Base-by-base conservation (phyloP, 1,140 invertebrate genomes). In the Latrodectus geometricus region DNA sequence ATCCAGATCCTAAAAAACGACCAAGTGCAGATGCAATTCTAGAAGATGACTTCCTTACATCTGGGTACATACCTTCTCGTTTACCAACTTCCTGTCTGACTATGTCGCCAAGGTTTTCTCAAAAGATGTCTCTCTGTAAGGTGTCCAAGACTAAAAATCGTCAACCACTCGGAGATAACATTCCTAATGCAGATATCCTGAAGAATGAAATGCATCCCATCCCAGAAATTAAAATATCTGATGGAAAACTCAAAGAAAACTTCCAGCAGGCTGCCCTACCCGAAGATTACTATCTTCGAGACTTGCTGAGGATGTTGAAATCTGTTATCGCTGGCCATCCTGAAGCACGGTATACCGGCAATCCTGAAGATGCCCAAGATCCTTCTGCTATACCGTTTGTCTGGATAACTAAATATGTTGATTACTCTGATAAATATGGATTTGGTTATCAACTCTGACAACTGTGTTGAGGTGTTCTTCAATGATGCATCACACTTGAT, bases 321-420 rank as follows among this genome's bases (percentile, higher is more conserved):
- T 89, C 90, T 73, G 90, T 93, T 17, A 88, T 93, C 0, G 90
- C 89, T 15, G 72, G 88, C 49, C 90, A 92, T 88, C 91, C 92
- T 49, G 87, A 75, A 52, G 14, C n/a, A 15, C 54, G 35, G 11
- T 88, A 66, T 50, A 88, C 66, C 14, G 73, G 66, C 12, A 88
- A 89, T 89, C 4, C 88, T 91, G 97, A 98, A 92, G 97, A 99
- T 89, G 94, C 96, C 90, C 95, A 96, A 88, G 97, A 99, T 93
- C 98, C 98, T 8, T 96, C 95, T 11, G 94, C 95, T 7, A 95
- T 97, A 88, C 98, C 98, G 8, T 94, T 99, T 72, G 94, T 98
- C 88, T 99, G 98, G 98, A 94, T 99, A 65, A 92, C 92, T 80
- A 94, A 94, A 90, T 95, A 94, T 94, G 94, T 95, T 4, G 94